Evolutionary conservation across 92 coral and sea anemone genomes (phyloP), one percentile per base, ranked within the genome.

Genomic region (Porites rus): DNA sequence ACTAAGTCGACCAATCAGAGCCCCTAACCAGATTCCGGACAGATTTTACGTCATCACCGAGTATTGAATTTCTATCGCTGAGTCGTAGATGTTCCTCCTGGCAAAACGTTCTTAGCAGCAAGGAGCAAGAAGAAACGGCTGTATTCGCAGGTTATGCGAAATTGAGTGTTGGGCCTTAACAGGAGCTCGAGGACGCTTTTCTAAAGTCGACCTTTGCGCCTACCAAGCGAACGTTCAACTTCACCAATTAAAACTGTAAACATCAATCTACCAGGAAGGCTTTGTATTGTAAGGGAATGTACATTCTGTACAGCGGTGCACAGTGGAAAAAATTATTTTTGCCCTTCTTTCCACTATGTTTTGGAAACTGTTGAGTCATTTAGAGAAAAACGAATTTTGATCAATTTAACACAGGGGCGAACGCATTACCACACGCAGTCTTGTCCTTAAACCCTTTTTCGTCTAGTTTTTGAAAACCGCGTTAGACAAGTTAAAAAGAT

Each of bases 221-320:
- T 54, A 31, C 2, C 43, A 18, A 68, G 21, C 58, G 17, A 6
- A 21, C 51, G 46, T 11, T 66, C 17, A 69, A 56, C 60, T 56
- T 1, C 60, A 56, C 3, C 11, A 13, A 31, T 31, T 31, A 31
- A 31, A 31, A 56, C 1, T 56, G 60, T 10, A 56, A 10, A 56
- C 60, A 56, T 56, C 12, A 10, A 1, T 10, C 66, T 69, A 80
- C 76, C 84, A 75, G 53, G 58, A 25, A 67, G 76, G 76, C 13
- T 31, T 20, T 11, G 51, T 31, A 25, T 5, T 68, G 56, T 7
- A 9, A 56, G 60, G 10, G 58, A 69, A 80, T 9, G 50, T 53
- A 80, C 18, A 68, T 52, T 54, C 43, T 80, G 85, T 69, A 68
- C 54, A 24, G 66, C 25, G 53, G 69, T 18, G 85, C 85, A 56